Conservation (phyloP, 2,113 vertebrate species). For the Eubucco bourcierii region DNA sequence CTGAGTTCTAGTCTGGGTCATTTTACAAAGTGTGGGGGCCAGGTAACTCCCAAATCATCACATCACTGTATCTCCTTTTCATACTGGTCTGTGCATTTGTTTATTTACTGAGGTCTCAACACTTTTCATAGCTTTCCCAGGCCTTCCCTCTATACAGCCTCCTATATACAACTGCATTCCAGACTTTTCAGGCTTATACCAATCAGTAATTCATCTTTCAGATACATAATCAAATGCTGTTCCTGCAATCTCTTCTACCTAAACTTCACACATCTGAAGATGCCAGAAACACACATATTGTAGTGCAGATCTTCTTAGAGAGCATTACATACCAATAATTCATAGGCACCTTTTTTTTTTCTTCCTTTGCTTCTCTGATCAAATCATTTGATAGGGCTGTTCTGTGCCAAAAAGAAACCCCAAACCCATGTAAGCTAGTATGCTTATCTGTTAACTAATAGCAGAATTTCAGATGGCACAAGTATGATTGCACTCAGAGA, state of each 20-base stretch:
- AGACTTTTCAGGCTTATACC: not conserved
- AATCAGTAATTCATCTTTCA: not conserved
- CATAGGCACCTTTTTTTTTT: not conserved
- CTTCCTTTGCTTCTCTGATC: not conserved
- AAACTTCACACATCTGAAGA: not conserved
- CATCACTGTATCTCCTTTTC: not conserved
- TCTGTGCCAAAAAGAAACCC: not conserved
- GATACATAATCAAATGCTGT: not conserved
- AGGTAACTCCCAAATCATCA: too few relatives aligned
- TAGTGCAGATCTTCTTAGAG: not conserved
- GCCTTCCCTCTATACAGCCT: not conserved
- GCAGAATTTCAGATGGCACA: not conserved
- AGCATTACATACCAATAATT: not conserved
- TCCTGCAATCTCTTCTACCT: not conserved
- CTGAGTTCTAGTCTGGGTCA: too few relatives aligned
- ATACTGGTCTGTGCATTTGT: not conserved
- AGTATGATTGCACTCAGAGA: not conserved
- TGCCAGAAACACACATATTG: not conserved
- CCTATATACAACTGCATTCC: not conserved
- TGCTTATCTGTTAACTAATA: not conserved
- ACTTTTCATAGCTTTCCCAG: not conserved
- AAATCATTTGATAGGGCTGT: not conserved
- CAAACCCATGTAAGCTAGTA: not conserved
- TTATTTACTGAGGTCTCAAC: not conserved
- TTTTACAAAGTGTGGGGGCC: too few relatives aligned